Evolutionary conservation across 1,140 invertebrate genomes (phyloP), one percentile per base, ranked within the genome.

Genomic region (Globodera rostochiensis): DNA sequence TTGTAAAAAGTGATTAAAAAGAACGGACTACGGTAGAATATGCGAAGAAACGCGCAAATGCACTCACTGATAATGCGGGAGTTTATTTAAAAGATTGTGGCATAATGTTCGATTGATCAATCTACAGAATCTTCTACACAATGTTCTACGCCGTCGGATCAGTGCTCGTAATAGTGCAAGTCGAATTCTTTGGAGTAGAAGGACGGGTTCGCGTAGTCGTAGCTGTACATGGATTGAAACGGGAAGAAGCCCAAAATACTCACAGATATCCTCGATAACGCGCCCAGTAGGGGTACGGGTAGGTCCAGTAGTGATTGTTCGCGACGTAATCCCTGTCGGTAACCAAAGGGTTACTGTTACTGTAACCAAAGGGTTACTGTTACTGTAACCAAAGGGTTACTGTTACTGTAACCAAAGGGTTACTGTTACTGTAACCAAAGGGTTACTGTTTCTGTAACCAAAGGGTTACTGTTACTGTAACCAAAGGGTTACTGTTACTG

Each of bases 111-210:
- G 5, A 21, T 21, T 1, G 67, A 21, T 69, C 66, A 69, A 8
- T 69, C 67, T 45, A 45, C 7, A 15, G 13, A 66, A 15, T 3
- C 60, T 15, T 69, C 15, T 7, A 19, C 36, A 21, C 67, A 69
- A 13, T 53, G 1, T 9, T 7, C 67, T 9, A 15, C 25, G 25
- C 13, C 69, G 25, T 8, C 19, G 9, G 11, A 11, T 78, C 21
- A 78, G 47, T 36, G 53, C 47, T 78, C 77, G 66, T 25, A 78
- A 49, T 78, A 78, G 47, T 78, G 53, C 77, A 78, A 69, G 21
- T 78, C 77, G 13, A 45, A 78, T n/a, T 78, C 77, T 21, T 78
- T 78, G 11, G 77, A 78, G 50, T 78, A 78, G 50, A 78, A 78
- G 19, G 64, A 78, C 25, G 77, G 77, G 69, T 78, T 78, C 25